Evolutionary conservation across 2,888 invertebrate genomes (phyloP), one percentile per base, ranked within the genome.

Genomic region (Petrolisthes manimaculis): DNA sequence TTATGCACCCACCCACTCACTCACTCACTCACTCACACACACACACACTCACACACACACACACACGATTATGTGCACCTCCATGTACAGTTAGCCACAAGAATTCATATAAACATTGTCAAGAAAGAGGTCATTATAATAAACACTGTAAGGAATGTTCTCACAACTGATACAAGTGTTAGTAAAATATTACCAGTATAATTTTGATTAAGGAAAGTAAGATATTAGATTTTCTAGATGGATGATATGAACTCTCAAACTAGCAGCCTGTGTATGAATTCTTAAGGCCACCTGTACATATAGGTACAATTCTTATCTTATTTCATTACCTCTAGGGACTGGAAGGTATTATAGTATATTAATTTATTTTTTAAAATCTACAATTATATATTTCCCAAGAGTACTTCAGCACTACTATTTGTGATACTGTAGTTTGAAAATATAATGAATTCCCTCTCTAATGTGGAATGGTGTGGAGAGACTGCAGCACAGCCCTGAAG

Each of bases 331-430:
- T n/a, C 71, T 71, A 71, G 71, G 61, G 61, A n/a, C 71, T 71
- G 14, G 21, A 71, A 71, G 18, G 14, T 71, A 71, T n/a, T 71
- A 71, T 8, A n/a, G 71, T 71, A 71, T 21, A 71, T 71, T 71
- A n/a, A 71, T n/a, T 71, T 71, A 3, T 71, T 71, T 61, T 37
- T 71, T n/a, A 5, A 71, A 71, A 71, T 18, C 71, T 71, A 71
- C 71, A 71, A n/a, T n/a, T 71, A 71, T n/a, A 71, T 71, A n/a
- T 71, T 61, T 71, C 21, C 71, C 71, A 6, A 8, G n/a, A 71
- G 71, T 71, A 71, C n/a, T 21, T 71, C 21, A 21, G 71, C 71
- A 71, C 71, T 71, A 71, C n/a, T 71, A 71, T n/a, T 71, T 71
- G 21, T 71, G 21, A 37, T 37, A 37, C 37, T 37, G 37, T 37